These are phyloP conservation scores for Gymnocheta viridis DNA, from an alignment of 2,888 invertebrate genomes.

Conservation along the genomic window DNA sequence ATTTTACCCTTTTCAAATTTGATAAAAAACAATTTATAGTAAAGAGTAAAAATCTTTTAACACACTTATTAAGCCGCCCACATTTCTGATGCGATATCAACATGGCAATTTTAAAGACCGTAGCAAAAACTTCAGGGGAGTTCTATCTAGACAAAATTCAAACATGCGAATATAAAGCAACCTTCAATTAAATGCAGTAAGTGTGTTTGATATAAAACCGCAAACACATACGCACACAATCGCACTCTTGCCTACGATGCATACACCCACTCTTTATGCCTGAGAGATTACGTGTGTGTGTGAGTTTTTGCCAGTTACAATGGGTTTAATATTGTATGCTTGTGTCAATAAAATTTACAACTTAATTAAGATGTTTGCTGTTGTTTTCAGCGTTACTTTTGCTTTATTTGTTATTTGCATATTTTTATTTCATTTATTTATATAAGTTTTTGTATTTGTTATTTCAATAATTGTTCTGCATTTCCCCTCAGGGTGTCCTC, in stretches of 20 bases:
- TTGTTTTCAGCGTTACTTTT: conserved; percentile 4
- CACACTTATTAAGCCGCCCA: not conserved
- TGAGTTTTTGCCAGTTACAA: not conserved
- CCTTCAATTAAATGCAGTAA: conserved; percentile 57
- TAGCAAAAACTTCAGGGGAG: not conserved
- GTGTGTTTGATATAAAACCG: conserved; percentile 15
- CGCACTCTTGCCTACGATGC: too few species aligned
- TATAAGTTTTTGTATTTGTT: not conserved
- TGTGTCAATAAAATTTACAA: conserved; percentile 65
- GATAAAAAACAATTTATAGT: too few species aligned
- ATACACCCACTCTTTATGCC: not conserved
- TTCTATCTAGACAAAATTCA: conserved; percentile 19
- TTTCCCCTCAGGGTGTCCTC: not conserved
- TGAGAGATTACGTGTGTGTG: not conserved
- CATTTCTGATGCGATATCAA: not conserved
- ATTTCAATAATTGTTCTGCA: not conserved
- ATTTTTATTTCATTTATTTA: conserved; percentile 1
- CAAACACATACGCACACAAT: not conserved
- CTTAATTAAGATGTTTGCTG: conserved; percentile 64
- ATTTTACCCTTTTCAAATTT: too few species aligned
- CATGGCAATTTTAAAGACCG: conserved; percentile 37
- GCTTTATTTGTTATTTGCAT: conserved; percentile 23
- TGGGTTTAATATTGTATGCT: conserved; percentile 43
- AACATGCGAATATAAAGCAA: conserved; percentile 35
- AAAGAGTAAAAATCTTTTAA: not conserved